Conservation (phyloP, 2,797 vertebrate genomes). For the Pelodytes ibericus region DNA sequence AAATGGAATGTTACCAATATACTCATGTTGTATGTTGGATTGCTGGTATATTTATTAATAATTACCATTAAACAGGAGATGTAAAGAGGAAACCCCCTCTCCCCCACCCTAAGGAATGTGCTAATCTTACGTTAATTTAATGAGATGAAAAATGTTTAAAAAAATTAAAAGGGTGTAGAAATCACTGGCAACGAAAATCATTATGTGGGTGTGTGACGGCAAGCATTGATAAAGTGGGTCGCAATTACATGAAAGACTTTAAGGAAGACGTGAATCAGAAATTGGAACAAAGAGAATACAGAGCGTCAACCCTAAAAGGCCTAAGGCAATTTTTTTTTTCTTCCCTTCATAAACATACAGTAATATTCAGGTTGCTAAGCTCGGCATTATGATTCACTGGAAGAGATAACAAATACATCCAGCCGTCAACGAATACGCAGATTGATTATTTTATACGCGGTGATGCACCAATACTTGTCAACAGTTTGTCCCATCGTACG, state of each 20-base stretch:
- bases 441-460: no score
- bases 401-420: slow-evolving; percentile 1
- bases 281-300: slow-evolving; percentile 62
- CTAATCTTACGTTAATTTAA: slow-evolving; percentile 55
- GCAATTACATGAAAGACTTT: slow-evolving; percentile 68
- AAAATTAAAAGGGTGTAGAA: slow-evolving; percentile 57
- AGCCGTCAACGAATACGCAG: not conserved
- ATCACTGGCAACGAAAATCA: slow-evolving; percentile 72
- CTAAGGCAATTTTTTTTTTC: slow-evolving; percentile 27
- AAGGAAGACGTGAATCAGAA: slow-evolving; percentile 73
- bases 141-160: slow-evolving; percentile 42
- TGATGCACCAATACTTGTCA: no score
- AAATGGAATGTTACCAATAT: no score
- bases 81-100: not conserved
- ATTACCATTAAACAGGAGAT: not conserved
- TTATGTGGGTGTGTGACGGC: slow-evolving; percentile 72
- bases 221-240: slow-evolving; percentile 61
- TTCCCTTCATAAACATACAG: slow-evolving; percentile 54
- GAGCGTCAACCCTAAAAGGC: slow-evolving; percentile 37
- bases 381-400: slow-evolving; percentile 42
- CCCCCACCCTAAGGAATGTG: slow-evolving; percentile 19
- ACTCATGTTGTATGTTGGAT: not conserved
- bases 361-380: slow-evolving; percentile 63
- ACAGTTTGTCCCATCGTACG: no score
- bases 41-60: not conserved